These are phyloP conservation scores for Chamaea fasciata DNA, from an alignment of 2,113 vertebrate genomes.

Conservation along the genomic window DNA sequence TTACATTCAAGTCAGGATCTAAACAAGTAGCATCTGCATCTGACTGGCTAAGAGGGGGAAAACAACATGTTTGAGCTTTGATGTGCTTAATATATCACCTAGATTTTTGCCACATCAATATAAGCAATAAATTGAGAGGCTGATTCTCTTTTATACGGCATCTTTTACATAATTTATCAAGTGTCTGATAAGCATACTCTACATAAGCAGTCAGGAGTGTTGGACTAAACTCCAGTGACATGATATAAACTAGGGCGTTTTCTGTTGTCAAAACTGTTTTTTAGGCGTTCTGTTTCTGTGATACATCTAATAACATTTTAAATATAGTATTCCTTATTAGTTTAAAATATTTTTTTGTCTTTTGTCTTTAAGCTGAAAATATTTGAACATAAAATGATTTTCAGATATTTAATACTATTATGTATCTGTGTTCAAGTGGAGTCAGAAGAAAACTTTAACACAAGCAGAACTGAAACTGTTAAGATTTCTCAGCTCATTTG, in stretches of 20 bases:
- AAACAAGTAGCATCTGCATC: background rate
- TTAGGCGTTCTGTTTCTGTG: background rate
- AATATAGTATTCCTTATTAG: background rate
- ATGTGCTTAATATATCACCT: background rate
- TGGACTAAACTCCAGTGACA: background rate
- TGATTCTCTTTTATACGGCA: background rate
- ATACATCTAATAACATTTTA: background rate
- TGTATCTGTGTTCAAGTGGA: background rate
- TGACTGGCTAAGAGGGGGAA: background rate
- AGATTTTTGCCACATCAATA: background rate
- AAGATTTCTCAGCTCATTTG: background rate
- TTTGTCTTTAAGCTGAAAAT: background rate
- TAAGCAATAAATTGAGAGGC: background rate
- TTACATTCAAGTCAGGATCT: background rate
- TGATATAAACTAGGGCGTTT: background rate
- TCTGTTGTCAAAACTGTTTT: background rate
- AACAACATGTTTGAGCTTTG: background rate
- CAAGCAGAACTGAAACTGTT: background rate
- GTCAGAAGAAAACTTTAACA: background rate
- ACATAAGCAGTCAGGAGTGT: background rate
- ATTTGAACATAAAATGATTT: background rate
- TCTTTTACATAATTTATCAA: background rate
- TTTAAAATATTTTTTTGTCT: background rate
- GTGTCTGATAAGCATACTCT: background rate
- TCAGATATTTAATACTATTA: background rate